Base-by-base conservation (phyloP, 2,113 vertebrate genomes). In the Leptodactylus fuscus region DNA sequence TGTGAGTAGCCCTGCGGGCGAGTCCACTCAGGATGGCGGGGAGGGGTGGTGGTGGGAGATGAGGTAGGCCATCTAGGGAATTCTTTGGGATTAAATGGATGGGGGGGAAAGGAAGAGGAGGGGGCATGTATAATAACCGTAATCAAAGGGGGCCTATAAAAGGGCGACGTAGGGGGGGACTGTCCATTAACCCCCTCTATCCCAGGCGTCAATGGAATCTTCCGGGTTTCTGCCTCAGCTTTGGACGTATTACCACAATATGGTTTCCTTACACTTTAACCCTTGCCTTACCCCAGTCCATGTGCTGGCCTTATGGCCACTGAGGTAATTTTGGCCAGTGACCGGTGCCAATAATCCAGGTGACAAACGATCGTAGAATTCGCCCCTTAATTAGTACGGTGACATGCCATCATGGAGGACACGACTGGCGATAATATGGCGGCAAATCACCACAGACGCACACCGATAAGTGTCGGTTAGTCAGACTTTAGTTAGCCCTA, bases 1-100 rank as follows among this genome's bases (percentile, higher is more conserved):
- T 36, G 97, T 97, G 92, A 97, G 93, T 91, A 76, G 29, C 62
- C 58, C 65, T 38, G 48, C 29, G 81, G 69, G 67, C 49, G 81
- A 73, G 48, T 18, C 75, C 83, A 62, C 12, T 41, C 9, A 20
- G 44, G 32, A 34, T 5, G 71, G 1, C 8, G 55, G 41, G 18
- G 20, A n/a, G 38, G 70, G 53, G n/a, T n/a, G 51, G 73, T n/a
- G 24, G 38, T 18, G n/a, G 65, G 18, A 16, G 6, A 12, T 20
- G 34, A 12, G 32, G 22, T 18, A 36, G 8, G 9, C 46, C 49
- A 36, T 71, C 13, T 38, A 55, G 51, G 76, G 76, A 60, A 34
- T 24, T 36, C 24, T 24, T 29, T 24, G 49, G 51, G 51, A 58
- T 16, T 79, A 38, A 29, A 73, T 49, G 41, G 16, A 8, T 71